Conservation (phyloP, 2,888 invertebrate species). For the Amorpha juglandis region DNA sequence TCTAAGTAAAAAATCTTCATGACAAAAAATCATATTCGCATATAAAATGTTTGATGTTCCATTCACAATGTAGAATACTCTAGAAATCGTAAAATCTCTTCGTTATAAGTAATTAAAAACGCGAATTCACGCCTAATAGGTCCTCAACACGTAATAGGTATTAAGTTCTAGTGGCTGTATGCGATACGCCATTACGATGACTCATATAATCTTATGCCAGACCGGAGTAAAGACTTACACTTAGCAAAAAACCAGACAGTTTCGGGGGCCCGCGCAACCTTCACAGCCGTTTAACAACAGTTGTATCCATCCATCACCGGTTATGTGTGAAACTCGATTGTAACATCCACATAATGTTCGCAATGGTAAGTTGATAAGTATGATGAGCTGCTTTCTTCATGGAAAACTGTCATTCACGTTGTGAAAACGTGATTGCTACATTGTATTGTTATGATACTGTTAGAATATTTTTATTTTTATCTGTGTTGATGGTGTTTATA, state of each 20-base stretch:
- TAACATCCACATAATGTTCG: not conserved
- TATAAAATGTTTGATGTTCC: not conserved
- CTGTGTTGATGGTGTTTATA: too few relatives aligned
- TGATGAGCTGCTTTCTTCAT: slow-evolving; percentile 33
- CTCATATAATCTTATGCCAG: slow-evolving; percentile 60
- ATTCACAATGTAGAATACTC: not conserved
- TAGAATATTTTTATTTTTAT: too few relatives aligned
- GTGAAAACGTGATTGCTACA: slow-evolving; percentile 45
- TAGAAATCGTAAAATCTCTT: slow-evolving; percentile 1
- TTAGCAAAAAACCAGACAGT: slow-evolving; percentile 59
- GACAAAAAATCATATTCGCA: not conserved
- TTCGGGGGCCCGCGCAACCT: slow-evolving; percentile 53
- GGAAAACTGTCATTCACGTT: slow-evolving; percentile 45
- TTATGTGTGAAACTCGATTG: not conserved
- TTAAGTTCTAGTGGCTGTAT: slow-evolving; percentile 22
- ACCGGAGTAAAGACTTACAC: slow-evolving; percentile 38
- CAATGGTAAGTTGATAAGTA: slow-evolving; percentile 28
- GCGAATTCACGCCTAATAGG: slow-evolving; percentile 20
- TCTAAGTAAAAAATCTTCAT: too few relatives aligned
- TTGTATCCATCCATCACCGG: slow-evolving; percentile 1
- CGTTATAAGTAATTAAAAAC: slow-evolving; percentile 20
- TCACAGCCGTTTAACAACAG: not conserved
- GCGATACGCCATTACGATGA: slow-evolving; percentile 52
- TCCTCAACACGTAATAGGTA: slow-evolving; percentile 24
- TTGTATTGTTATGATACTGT: slow-evolving; percentile 18